Base-by-base conservation (phyloP, 2,113 vertebrate genomes). In the Lates calcarifer region DNA sequence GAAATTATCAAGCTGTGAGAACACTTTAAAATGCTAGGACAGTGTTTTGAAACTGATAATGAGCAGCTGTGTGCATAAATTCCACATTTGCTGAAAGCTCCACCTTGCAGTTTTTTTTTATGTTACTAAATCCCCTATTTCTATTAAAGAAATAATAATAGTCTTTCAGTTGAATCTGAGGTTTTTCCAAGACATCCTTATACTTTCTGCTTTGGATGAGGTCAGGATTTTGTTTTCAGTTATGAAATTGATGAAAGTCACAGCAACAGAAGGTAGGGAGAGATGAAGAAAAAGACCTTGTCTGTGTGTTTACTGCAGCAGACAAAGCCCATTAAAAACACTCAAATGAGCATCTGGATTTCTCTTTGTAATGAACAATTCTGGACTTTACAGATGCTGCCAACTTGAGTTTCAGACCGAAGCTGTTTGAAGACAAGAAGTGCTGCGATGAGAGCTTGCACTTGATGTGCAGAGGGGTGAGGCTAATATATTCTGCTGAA, bases 1-100 rank as follows among this genome's bases (percentile, higher is more conserved):
- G 43, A 84, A 83, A 81, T 74, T 11, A 78, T 85, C 47, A 81
- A 70, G 65, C 62, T 37, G 51, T 79, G n/a, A 43, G 24, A 76
- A 70, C 49, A 56, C 65, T 82, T 78, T 33, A 35, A 45, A 56
- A 63, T 49, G n/a, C 28, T 70, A 53, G 1, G 61, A 65, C 33
- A 8, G 9, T 41, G 39, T 51, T 69, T n/a, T 13, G 5, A 61
- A 66, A 63, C 77, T 77, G 53, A 70, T 76, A 45, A 72, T 33
- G 3, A 43, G 28, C 24, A 70, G 51, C 33, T 69, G 37, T 24
- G 20, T 73, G 29, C 18, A 26, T 41, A n/a, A 43, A 62, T 14
- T 29, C 8, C 1, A 18, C 9, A 57, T 60, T 64, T 69, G 45
- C 67, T 69, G 24, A 43, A 43, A 45, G 22, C 61, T 20, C 41